Evolutionary conservation across 2,888 invertebrate species (phyloP).

Genomic region (Hemithea aestivaria): DNA sequence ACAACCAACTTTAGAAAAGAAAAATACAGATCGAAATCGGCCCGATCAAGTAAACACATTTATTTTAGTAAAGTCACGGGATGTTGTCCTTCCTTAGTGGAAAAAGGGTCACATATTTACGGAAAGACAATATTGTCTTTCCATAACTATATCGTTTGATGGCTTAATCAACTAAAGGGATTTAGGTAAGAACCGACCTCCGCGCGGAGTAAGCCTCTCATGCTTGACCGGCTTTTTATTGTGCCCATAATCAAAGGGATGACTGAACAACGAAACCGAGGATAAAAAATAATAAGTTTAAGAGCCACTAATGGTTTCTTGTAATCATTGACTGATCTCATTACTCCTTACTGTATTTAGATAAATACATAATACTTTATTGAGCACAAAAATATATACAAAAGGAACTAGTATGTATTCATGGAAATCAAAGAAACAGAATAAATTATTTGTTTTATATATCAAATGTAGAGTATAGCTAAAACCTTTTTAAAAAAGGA

Average conservation of each 20-base stretch:
- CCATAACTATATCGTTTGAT: conserved; percentile 30
- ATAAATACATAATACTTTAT: too few species aligned
- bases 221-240: conserved; percentile 30
- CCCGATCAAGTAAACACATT: conserved; percentile 29
- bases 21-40: conserved; percentile 28
- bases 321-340: neutral
- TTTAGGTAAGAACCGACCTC: conserved; percentile 25
- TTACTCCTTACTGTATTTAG: too few species aligned
- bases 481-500: too few species aligned
- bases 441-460: too few species aligned
- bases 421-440: too few species aligned
- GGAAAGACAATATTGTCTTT: conserved; percentile 30
- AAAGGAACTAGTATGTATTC: too few species aligned
- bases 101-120: conserved; percentile 31
- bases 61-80: conserved; percentile 30
- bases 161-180: conserved; percentile 31
- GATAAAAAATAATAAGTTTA: conserved; percentile 15
- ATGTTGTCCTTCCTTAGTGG: conserved; percentile 28
- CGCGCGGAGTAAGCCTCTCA: conserved; percentile 21
- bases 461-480: too few species aligned
- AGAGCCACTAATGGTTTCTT: conserved; percentile 5
- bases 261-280: conserved; percentile 16
- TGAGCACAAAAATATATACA: too few species aligned
- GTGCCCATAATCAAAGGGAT: conserved; percentile 26
- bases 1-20: conserved; percentile 25